Base-by-base conservation (phyloP, 2,113 vertebrate species). In the Dasyurus viverrinus region DNA sequence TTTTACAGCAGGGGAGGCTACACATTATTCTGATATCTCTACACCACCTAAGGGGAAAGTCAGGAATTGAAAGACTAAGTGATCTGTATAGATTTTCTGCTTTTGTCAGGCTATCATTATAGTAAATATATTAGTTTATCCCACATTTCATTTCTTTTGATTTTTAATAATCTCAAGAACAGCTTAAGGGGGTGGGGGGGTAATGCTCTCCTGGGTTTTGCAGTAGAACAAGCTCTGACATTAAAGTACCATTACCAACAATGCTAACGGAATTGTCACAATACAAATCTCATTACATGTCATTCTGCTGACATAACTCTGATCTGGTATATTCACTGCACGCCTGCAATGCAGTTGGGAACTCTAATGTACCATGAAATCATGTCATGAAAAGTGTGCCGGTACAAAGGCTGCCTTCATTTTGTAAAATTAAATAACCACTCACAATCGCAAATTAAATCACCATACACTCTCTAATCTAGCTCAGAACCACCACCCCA, bases 81-180 rank as follows among this genome's bases (percentile, higher is more conserved):
- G 89, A 97, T 52, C 57, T n/a, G 91, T 23, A 96, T 0, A 90
- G 52, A 53, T 22, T 89, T 42, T 96, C 89, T 90, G 84, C 54
- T 93, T 93, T 95, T 92, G 92, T 92, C 89, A 90, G 52, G 53
- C 42, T 95, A 48, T 30, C 46, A 89, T 90, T 89, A 91, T 4
- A 90, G 89, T 92, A 92, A 97, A 94, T 53, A 89, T 53, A 91
- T 12, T 92, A 25, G 68, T 95, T 94, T 92, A 89, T 16, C 3
- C 94, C 89, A 53, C 53, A 68, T 91, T 96, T 93, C 52, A 76
- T 91, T 96, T 94, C 46, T 94, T 96, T 94, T 93, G 3, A 93
- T 27, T 96, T 93, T 94, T 94, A 95, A 93, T 90, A 94, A 94
- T 91, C 57, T 47, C 60, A 94, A 92, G 27, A 48, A 93, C 96